Evolutionary conservation across 2,888 invertebrate species (phyloP).

Genomic region (Ametastegia equiseti): DNA sequence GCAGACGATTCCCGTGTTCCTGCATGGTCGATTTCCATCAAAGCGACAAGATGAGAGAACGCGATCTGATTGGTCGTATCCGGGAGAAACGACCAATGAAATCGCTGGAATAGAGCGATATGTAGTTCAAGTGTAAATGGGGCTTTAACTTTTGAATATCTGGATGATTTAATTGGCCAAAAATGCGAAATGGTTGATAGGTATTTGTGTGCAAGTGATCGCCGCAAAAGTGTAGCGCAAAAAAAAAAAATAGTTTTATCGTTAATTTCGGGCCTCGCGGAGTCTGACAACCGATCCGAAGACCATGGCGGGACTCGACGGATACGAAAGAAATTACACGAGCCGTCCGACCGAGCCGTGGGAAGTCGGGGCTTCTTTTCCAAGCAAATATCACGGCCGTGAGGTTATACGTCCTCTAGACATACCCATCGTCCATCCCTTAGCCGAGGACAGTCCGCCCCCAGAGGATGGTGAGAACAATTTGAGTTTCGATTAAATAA

Average conservation of each 20-base stretch:
- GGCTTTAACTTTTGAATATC: no score
- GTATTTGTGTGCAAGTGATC: no score
- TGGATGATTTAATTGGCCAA: no score
- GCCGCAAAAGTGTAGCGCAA: background rate
- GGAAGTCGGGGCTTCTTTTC: slow-evolving; percentile 58
- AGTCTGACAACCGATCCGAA: background rate
- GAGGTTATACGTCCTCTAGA: slow-evolving; percentile 71
- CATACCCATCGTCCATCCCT: slow-evolving; percentile 65
- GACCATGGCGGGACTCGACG: slow-evolving; percentile 64
- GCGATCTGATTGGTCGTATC: no score
- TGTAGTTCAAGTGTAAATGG: no score
- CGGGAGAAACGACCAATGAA: no score
- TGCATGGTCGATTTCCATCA: no score
- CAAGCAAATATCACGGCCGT: slow-evolving; percentile 65
- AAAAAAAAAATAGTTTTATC: background rate
- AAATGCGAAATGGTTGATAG: no score
- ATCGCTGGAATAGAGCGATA: no score
- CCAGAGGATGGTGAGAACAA: slow-evolving; percentile 67
- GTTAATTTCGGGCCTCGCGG: background rate
- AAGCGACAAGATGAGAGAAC: no score
- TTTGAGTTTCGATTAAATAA: no score
- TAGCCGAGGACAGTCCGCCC: slow-evolving; percentile 66
- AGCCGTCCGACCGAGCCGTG: slow-evolving; percentile 60
- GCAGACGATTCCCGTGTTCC: no score
- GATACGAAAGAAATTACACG: slow-evolving; percentile 68